phyloP scores from a whole-genome alignment of 2,113 vertebrate genomes.

The Aythya baeri region DNA sequence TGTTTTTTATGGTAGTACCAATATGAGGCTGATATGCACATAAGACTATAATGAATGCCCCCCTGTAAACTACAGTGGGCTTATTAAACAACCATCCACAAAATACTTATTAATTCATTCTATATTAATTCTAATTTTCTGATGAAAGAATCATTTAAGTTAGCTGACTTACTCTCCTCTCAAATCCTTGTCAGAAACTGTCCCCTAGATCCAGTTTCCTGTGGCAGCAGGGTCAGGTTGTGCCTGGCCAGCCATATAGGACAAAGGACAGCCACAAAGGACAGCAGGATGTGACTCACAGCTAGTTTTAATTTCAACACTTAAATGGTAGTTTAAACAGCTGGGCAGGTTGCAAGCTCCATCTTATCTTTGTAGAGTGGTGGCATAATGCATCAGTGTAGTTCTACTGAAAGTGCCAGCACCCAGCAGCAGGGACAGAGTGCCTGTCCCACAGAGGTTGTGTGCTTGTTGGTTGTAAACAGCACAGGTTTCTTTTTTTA shows the following conservation, averaged over 20 bases:
- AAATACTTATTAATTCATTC: constrained; percentile 16
- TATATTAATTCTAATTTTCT: constrained; percentile 48
- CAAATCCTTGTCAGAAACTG: not conserved
- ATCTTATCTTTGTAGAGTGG: not conserved
- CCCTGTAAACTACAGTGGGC: not conserved
- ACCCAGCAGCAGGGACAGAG: not conserved
- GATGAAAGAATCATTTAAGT: constrained; percentile 30
- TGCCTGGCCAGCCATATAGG: not conserved
- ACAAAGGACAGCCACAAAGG: not conserved
- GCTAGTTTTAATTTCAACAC: constrained; percentile 16
- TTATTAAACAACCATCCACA: not conserved
- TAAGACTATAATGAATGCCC: not conserved
- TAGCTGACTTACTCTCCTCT: constrained; percentile 6
- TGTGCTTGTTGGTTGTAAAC: not conserved
- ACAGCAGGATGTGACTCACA: not conserved
- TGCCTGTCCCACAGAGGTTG: not conserved
- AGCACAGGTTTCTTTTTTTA: not conserved
- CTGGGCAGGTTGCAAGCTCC: not conserved
- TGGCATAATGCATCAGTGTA: not conserved
- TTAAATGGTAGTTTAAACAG: not conserved
- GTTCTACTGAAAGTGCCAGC: not conserved
- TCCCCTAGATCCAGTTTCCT: constrained; percentile 31
- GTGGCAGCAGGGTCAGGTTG: constrained; percentile 5
- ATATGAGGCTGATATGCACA: not conserved
- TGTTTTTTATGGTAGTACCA: not conserved